Base-by-base conservation (phyloP, 2,888 invertebrate species). In the Nematopogon swammerdamellus region DNA sequence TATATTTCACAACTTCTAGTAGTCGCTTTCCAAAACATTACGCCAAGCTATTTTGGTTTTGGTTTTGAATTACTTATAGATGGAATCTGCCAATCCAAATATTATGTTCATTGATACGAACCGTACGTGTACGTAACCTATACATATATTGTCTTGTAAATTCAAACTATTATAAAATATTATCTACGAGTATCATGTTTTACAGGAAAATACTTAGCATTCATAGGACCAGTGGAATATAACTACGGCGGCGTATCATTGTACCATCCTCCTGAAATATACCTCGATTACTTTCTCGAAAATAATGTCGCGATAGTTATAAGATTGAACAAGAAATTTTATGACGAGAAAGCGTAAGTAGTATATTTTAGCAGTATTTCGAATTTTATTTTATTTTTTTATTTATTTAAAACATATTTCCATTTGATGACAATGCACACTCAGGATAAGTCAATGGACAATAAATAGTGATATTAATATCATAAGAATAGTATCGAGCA, bases 301-400 rank as follows among this genome's bases (percentile, higher is more conserved):
- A 88, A 92, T 63, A 86, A 90, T 62, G 88, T 96, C 1, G 85
- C 87, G 57, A 85, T 89, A 18, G 89, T 96, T 18, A 84, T 96
- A 53, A 82, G 95, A 51, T 79, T 96, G 49, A 97, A 96, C 68
- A 89, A 89, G 65, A 88, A 87, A 61, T 80, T 89, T 46, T 95
- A 95, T 62, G 88, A 93, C 63, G 83, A 88, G 1, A 70, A 82
- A 36, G 80, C 81, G 86, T 86, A 68, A 80, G 82, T 73, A 57
- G 29, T 48, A 18, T 5, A 46, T 14, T 19, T 10, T 19, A 18
- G 17, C n/a, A n/a, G n/a, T n/a, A n/a, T 43, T 43, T 16, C 3
- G 17, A 45, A 18, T 14, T 11, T n/a, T 43, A 43, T 43, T 43
- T 16, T 43, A 11, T 4, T 25, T 25, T 25, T 25, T 25, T 25